Evolutionary conservation across 2,113 vertebrate genomes (phyloP), one percentile per base, ranked within the genome.

Genomic region (Lontra canadensis): DNA sequence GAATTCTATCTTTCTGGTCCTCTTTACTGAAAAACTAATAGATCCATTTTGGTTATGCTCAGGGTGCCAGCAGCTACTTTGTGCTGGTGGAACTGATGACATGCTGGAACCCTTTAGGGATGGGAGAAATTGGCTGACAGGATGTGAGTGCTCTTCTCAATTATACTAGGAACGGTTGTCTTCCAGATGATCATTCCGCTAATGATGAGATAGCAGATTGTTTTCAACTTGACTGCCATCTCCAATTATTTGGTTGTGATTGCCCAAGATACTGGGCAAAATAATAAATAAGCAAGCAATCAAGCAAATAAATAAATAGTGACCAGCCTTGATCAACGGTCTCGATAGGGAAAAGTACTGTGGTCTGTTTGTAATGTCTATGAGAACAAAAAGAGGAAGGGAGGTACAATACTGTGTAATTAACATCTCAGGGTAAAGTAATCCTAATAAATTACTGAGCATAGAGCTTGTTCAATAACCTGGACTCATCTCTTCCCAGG

Each of bases 161-260:
- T 14, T 90, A 4, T 81, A 52, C 42, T 42, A 42, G 76, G 31
- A 90, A 81, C 18, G n/a, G 25, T 90, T 95, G 36, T 26, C 34
- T 83, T 71, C 6, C 5, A 55, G 47, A 74, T 83, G 63, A 7
- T 44, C 39, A 63, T 79, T 29, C 7, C 49, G 12, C 42, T 93
- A 93, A 63, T 80, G 39, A 59, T 42, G 84, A 92, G 25, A 7
- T 20, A 94, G 29, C 29, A 81, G 55, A 84, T 81, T 92, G 6
- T 92, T 92, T 96, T 90, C 90, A 90, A 20, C 21, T 36, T 79
- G 23, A 96, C 63, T 55, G 5, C 57, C 52, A 42, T 87, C 44
- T 92, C 74, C 39, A 90, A 42, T 89, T 89, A 80, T 91, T 92
- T 96, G 74, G 8, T 89, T 44, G 55, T 88, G 57, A 44, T 65